Evolutionary conservation across 2,888 invertebrate genomes (phyloP), one percentile per base, ranked within the genome.

Genomic region (Andricus curvator): DNA sequence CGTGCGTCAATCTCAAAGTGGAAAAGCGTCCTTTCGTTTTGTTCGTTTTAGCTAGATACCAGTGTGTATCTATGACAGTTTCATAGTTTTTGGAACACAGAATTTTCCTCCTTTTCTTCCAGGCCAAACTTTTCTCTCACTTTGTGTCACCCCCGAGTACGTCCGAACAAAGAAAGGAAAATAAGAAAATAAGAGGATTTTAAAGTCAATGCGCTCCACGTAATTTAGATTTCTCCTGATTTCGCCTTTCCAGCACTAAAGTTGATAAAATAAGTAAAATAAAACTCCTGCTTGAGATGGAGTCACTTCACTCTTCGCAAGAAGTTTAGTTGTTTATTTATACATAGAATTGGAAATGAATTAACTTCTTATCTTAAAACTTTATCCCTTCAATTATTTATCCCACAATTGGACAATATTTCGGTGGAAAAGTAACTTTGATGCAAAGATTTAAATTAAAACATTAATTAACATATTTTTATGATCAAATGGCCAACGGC

Each of bases 141-240:
- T 74, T 56, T 33, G 51, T 29, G 33, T 74, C 33, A 68, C 51
- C n/a, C n/a, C 15, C 17, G 33, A 51, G 56, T n/a, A 74, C 51
- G 11, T 29, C 33, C 11, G 20, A 11, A 6, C 9, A 74, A 74
- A 74, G 15, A 74, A 9, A 33, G n/a, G 29, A 29, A 70, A 70
- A 48, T 17, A 29, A 51, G 25, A 29, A 70, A 70, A 48, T 41
- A 29, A 51, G 25, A 25, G 17, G 13, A 70, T 20, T 33, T 37
- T 74, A 56, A 56, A 74, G 56, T 74, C 70, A 74, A 37, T 74
- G 51, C n/a, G 33, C 70, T 11, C 51, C 51, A 70, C 29, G 29
- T 48, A 70, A 51, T 70, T 68, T 48, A 44, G 44, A 15, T 48
- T 68, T 70, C 3, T 51, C 44, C 41, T 41, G 44, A 68, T 68